These are phyloP conservation scores for Tetraodon nigroviridis DNA, from an alignment of 2,113 vertebrate genomes.

Conservation along the genomic window DNA sequence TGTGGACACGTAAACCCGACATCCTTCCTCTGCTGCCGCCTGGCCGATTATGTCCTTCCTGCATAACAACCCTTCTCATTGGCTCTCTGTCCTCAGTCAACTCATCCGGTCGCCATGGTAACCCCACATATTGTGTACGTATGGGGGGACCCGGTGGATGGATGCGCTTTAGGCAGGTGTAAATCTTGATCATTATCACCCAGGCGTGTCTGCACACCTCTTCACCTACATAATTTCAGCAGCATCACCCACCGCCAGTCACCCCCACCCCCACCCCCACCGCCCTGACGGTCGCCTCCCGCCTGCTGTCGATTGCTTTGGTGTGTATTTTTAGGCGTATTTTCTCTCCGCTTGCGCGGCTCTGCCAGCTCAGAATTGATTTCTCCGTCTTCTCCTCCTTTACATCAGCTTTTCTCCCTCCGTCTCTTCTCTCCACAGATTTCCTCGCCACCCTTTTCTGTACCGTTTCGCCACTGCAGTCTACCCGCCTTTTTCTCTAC, in stretches of 20 bases:
- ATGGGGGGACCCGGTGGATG: conserved; percentile 4
- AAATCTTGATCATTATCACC: conserved; percentile 25
- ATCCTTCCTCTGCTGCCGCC: neutral
- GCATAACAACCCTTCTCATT: conserved; percentile 5
- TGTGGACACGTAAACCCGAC: too few species aligned
- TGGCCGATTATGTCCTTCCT: conserved; percentile 3
- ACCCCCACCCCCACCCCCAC: neutral
- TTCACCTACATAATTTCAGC: conserved; percentile 28
- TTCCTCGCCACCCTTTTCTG: conserved; percentile 29
- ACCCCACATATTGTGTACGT: conserved; percentile 11
- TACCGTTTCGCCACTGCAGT: conserved; percentile 26
- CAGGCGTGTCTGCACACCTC: conserved; percentile 3
- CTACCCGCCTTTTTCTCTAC: conserved; percentile 29
- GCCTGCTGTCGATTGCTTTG: conserved; percentile 35
- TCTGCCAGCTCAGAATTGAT: conserved; percentile 45
- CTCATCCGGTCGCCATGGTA: conserved; percentile 51
- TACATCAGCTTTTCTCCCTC: conserved; percentile 3
- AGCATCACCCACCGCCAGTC: too few species aligned
- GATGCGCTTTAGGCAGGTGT: conserved; percentile 30
- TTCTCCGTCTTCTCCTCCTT: conserved; percentile 20
- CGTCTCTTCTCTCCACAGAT: conserved; percentile 29
- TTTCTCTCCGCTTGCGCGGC: neutral
- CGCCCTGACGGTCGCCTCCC: conserved; percentile 14
- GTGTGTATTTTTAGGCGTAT: conserved; percentile 49
- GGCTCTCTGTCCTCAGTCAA: conserved; percentile 18